Evolutionary conservation across 2,888 invertebrate species (phyloP).

Genomic region (Drosophila sordidapex): DNA sequence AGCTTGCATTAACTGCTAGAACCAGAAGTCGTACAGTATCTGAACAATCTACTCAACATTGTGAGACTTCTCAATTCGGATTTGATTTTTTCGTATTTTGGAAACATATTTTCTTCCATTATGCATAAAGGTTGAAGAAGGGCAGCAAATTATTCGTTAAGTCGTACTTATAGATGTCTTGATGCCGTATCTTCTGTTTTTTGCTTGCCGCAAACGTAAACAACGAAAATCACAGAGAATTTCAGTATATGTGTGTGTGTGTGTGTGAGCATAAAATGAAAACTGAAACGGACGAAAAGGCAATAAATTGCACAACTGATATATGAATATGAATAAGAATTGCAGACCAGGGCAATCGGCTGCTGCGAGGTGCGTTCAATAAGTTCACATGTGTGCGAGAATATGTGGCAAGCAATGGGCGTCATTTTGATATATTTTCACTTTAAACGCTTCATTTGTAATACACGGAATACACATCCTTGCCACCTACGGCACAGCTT

Average conservation of each 20-base stretch:
- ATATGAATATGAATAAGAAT: constrained; percentile 63
- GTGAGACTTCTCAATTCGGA: background rate
- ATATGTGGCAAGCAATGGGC: background rate
- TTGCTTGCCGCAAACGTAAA: constrained; percentile 31
- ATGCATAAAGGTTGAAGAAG: background rate
- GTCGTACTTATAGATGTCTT: constrained; percentile 6
- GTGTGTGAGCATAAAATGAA: constrained; percentile 26
- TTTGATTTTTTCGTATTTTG: background rate
- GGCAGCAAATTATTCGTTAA: constrained; percentile 3
- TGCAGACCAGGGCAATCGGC: constrained; percentile 30
- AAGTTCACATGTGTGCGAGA: constrained; percentile 18
- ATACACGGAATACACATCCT: constrained; percentile 41
- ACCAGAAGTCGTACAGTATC: background rate
- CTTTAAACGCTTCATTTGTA: constrained; percentile 56
- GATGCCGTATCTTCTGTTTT: constrained; percentile 20
- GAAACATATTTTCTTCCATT: background rate
- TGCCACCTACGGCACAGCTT: background rate
- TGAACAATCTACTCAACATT: background rate
- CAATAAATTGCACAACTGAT: constrained; percentile 67
- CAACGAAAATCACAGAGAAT: constrained; percentile 39
- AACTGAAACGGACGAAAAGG: constrained; percentile 34
- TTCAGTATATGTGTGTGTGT: background rate
- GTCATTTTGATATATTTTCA: constrained; percentile 45
- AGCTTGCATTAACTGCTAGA: background rate
- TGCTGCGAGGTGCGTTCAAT: constrained; percentile 44